These are phyloP conservation scores for Motacilla alba DNA, from an alignment of 2,113 vertebrate species.

Conservation along the genomic window DNA sequence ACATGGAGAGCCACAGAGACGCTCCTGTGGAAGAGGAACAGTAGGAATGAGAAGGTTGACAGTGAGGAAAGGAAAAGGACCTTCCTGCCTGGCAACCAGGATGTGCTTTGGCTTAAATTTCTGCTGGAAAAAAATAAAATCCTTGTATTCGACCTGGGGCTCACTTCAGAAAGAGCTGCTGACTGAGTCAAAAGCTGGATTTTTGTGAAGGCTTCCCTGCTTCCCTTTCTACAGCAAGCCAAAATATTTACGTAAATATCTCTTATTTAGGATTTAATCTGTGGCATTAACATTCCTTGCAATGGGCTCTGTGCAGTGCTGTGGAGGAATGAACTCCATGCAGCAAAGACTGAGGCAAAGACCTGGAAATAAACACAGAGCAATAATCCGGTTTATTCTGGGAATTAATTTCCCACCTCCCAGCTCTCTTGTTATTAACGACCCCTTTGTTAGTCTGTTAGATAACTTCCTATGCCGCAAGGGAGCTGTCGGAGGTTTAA, in stretches of 20 bases:
- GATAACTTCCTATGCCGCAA: not conserved
- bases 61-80: not conserved
- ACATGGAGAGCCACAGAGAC: not conserved
- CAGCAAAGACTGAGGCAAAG: not conserved
- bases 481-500: not conserved
- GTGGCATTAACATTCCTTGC: slow-evolving; percentile 73
- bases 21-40: not conserved
- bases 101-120: not conserved
- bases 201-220: not conserved
- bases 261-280: slow-evolving; percentile 56
- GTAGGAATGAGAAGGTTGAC: not conserved
- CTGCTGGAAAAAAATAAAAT: not conserved
- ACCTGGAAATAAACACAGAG: not conserved
- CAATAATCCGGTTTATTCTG: slow-evolving; percentile 65
- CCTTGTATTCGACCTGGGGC: not conserved
- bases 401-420: slow-evolving; percentile 53
- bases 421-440: slow-evolving; percentile 27
- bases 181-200: not conserved
- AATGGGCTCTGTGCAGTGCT: not conserved
- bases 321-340: not conserved
- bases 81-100: not conserved
- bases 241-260: slow-evolving; percentile 40
- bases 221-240: not conserved
- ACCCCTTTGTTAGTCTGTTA: slow-evolving; percentile 59
- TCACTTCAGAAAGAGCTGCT: not conserved